A percentile compares a stretch with the other conserved stretches of the same genome.
Evolutionary conservation across 2,113 vertebrate genomes (phyloP).

Genomic region (Mesocricetus auratus): DNA sequence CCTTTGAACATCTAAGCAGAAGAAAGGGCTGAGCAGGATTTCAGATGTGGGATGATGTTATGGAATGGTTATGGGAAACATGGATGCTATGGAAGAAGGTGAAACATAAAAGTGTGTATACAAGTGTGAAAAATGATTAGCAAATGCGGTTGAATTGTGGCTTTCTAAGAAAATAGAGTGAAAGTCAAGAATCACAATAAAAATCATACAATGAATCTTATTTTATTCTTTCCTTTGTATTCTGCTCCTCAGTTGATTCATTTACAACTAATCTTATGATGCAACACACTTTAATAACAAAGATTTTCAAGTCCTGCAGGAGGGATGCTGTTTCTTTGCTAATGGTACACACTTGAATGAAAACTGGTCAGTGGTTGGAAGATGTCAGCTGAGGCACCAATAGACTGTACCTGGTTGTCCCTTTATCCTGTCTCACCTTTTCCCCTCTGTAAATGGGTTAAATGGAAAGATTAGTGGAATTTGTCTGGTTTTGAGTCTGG

Average conservation of each 20-base stretch:
- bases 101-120: not conserved
- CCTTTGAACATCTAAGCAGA: not conserved
- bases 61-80: not conserved
- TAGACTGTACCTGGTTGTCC: rapidly evolving
- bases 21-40: too few species aligned
- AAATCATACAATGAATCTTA: not conserved
- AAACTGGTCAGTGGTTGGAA: not conserved
- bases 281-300: not conserved
- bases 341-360: not conserved
- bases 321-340: not conserved
- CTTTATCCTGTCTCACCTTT: not conserved
- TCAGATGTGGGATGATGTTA: not conserved
- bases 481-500: not conserved
- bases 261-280: not conserved
- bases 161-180: not conserved
- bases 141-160: not conserved
- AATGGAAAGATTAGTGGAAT: not conserved
- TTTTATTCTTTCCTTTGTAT: not conserved
- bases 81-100: not conserved
- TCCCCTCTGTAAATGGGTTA: not conserved
- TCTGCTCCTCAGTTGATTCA: not conserved
- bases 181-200: not conserved
- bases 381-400: not conserved
- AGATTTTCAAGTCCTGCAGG: not conserved
- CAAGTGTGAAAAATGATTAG: not conserved